A percentile compares a stretch with the other conserved stretches of the same genome.
Evolutionary conservation across 2,113 vertebrate genomes (phyloP).

Genomic region (Halcyon senegalensis): DNA sequence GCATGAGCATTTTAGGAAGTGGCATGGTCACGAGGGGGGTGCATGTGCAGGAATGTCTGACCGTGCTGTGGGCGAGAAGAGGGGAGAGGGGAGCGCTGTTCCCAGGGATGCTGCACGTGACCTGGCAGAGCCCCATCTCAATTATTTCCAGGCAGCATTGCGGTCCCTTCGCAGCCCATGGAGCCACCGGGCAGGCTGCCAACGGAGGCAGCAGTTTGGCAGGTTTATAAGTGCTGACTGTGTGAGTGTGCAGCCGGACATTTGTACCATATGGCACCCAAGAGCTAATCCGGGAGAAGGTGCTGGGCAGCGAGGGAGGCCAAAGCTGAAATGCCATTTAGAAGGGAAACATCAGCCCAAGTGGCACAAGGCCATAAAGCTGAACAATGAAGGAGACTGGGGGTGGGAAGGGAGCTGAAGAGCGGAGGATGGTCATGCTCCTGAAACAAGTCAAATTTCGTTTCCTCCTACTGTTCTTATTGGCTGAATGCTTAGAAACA

Average conservation of each 20-base stretch:
- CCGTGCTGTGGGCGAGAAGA: fast-evolving
- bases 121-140: slow-evolving; percentile 61
- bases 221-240: slow-evolving; percentile 59
- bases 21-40: fast-evolving
- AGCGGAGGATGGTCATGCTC: neutral
- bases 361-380: slow-evolving; percentile 60
- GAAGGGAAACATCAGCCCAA: slow-evolving; percentile 55
- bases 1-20: neutral
- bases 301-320: slow-evolving; percentile 52
- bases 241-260: slow-evolving; percentile 46
- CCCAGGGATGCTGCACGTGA: fast-evolving
- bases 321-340: slow-evolving; percentile 78
- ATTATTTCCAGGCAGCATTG: slow-evolving; percentile 56
- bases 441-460: neutral
- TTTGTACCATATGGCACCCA: slow-evolving; percentile 79
- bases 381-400: slow-evolving; percentile 35
- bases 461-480: neutral
- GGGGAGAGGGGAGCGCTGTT: neutral
- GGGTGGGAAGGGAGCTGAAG: neutral
- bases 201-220: slow-evolving; percentile 71
- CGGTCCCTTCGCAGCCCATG: slow-evolving; percentile 6
- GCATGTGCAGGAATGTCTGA: neutral
- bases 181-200: slow-evolving; percentile 72
- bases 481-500: neutral
- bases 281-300: slow-evolving; percentile 74